These are phyloP conservation scores for Lobophora halterata DNA, from an alignment of 2,888 invertebrate species.

Conservation along the genomic window DNA sequence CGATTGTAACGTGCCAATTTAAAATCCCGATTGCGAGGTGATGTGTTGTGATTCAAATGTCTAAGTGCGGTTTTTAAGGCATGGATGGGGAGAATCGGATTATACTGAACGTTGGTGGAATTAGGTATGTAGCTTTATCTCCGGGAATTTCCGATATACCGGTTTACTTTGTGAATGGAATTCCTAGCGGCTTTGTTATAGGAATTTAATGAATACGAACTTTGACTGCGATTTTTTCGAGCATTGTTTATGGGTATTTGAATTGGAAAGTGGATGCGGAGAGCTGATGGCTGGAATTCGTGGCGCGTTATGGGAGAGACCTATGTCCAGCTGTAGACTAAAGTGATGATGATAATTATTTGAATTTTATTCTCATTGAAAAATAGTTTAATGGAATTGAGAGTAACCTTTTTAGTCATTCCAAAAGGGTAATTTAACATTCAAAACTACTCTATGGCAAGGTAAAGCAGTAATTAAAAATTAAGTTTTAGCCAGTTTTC, in stretches of 20 bases:
- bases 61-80: slow-evolving; percentile 41
- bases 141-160: slow-evolving; percentile 12
- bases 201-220: slow-evolving; percentile 21
- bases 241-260: slow-evolving; percentile 13
- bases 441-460: slow-evolving; percentile 11
- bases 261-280: slow-evolving; percentile 1
- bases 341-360: too few species aligned
- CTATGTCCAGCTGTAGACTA: too few species aligned
- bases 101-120: slow-evolving; percentile 96
- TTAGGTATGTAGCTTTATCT: slow-evolving; percentile 77
- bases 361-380: too few species aligned
- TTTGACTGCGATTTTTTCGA: slow-evolving; percentile 16
- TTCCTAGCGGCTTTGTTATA: slow-evolving; percentile 17
- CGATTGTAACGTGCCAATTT: slow-evolving; percentile 24
- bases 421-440: slow-evolving; percentile 18
- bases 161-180: slow-evolving; percentile 18
- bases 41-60: slow-evolving; percentile 47
- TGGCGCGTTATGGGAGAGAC: too few species aligned
- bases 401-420: slow-evolving; percentile 10
- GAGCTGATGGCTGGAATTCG: too few species aligned
- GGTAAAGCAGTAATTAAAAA: slow-evolving; percentile 17
- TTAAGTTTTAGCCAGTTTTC: slow-evolving; percentile 4
- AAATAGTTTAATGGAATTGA: too few species aligned
- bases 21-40: slow-evolving; percentile 30
- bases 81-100: slow-evolving; percentile 97